A percentile compares a stretch with the other conserved stretches of the same genome.
These are phyloP conservation scores for Emydocephalus ijimae DNA, from an alignment of 2,113 vertebrate genomes.

Conservation along the genomic window DNA sequence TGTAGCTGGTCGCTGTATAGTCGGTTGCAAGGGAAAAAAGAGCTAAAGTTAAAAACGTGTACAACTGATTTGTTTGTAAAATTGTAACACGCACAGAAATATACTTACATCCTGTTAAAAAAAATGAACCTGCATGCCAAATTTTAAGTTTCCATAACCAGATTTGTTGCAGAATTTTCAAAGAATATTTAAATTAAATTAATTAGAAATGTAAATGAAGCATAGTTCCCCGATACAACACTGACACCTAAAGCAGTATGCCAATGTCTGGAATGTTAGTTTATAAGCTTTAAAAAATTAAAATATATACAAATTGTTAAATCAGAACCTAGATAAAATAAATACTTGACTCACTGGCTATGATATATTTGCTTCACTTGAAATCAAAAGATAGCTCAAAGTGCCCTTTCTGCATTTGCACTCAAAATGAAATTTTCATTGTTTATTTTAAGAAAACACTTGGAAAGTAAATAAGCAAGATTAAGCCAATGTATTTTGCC, in stretches of 20 bases:
- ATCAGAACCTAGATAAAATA: not conserved
- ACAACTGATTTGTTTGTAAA: conserved; percentile 67
- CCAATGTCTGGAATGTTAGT: conserved; percentile 44
- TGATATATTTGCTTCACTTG: not conserved
- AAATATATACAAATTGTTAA: conserved; percentile 49
- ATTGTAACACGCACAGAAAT: conserved; percentile 76
- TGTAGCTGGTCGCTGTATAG: conserved; percentile 99
- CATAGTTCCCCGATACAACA: conserved; percentile 47
- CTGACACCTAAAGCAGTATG: conserved; percentile 50
- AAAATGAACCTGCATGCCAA: conserved; percentile 58
- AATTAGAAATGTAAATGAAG: conserved; percentile 46
- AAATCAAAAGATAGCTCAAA: not conserved
- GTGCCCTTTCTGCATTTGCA: not conserved
- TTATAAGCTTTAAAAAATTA: conserved; percentile 55
- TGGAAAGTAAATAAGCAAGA: not conserved
- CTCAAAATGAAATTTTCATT: not conserved
- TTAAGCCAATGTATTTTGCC: not conserved
- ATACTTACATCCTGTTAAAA: conserved; percentile 71
- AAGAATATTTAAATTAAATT: conserved; percentile 51
- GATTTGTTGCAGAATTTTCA: conserved; percentile 53
- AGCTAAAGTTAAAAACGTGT: conserved; percentile 95
- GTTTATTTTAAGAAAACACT: not conserved
- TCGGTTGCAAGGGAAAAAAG: conserved; percentile 97
- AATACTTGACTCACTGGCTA: not conserved
- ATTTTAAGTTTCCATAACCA: conserved; percentile 61